Percentiles rank a stretch among this genome's conserved stretches.
These are phyloP conservation scores for Parnassius orleans DNA, from an alignment of 2,888 invertebrate species.

Conservation along the genomic window DNA sequence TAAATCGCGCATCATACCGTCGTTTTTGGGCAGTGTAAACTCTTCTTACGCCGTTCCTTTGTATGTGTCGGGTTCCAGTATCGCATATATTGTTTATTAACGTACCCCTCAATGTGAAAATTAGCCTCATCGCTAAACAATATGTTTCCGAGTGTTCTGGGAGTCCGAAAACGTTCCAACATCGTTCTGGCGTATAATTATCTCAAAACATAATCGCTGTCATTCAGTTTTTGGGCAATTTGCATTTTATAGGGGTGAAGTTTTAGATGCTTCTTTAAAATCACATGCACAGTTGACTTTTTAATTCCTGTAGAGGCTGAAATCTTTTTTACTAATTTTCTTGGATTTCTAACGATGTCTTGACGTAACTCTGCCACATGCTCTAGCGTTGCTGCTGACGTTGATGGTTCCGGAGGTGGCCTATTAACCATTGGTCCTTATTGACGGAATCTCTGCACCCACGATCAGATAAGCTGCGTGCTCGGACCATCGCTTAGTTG, in stretches of 20 bases:
- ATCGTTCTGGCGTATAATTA: not conserved
- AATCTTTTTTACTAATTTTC: constrained; percentile 10
- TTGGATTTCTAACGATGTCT: constrained; percentile 21
- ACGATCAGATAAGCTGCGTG: constrained; percentile 25
- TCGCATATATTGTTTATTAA: too few relatives aligned
- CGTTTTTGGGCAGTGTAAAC: not conserved
- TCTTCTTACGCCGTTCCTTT: not conserved
- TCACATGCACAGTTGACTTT: not conserved
- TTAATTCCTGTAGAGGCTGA: constrained; percentile 5
- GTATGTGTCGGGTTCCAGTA: too few relatives aligned
- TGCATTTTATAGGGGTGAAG: constrained; percentile 8
- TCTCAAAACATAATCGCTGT: constrained; percentile 1
- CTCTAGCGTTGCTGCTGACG: constrained; percentile 18
- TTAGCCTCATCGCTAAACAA: not conserved
- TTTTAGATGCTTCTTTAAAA: not conserved
- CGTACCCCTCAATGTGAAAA: not conserved
- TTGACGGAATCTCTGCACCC: constrained; percentile 19
- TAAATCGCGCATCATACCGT: not conserved
- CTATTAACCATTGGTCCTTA: constrained; percentile 14
- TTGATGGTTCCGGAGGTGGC: constrained; percentile 17
- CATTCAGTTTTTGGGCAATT: not conserved
- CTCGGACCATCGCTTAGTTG: constrained; percentile 24
- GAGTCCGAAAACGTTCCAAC: not conserved
- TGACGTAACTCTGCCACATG: constrained; percentile 20
- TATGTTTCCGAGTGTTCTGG: constrained; percentile 1